These are phyloP conservation scores for Ormyrus pomaceus DNA, from an alignment of 2,888 invertebrate genomes.

Conservation along the genomic window DNA sequence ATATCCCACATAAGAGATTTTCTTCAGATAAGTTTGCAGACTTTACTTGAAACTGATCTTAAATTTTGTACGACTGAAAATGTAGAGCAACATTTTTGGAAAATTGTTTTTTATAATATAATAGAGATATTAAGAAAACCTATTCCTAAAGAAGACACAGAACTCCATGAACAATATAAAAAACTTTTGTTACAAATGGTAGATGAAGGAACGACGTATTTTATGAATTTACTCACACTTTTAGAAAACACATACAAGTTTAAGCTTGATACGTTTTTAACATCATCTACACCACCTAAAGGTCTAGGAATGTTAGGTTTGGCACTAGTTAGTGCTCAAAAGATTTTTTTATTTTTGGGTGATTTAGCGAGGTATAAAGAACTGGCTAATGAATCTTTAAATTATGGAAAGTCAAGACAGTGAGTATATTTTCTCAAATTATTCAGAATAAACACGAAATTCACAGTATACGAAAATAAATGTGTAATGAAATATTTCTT, in stretches of 20 bases:
- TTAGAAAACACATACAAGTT: conserved; percentile 88
- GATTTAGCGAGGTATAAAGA: conserved; percentile 95
- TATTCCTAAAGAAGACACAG: conserved; percentile 78
- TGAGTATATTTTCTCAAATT: conserved; percentile 72
- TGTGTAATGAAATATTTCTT: conserved; percentile 33
- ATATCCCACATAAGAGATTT: conserved; percentile 81
- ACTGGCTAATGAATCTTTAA: conserved; percentile 87
- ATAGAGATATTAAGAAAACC: conserved; percentile 89
- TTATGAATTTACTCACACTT: conserved; percentile 84
- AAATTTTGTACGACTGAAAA: conserved; percentile 92
- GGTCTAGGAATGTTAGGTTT: conserved; percentile 83
- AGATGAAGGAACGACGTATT: conserved; percentile 88
- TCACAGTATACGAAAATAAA: neutral
- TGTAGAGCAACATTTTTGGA: conserved; percentile 94
- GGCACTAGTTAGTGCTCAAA: conserved; percentile 91
- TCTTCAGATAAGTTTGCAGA: conserved; percentile 83
- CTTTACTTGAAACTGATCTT: conserved; percentile 85
- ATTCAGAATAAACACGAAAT: neutral
- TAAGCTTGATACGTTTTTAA: conserved; percentile 80
- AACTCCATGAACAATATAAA: conserved; percentile 82
- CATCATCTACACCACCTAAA: conserved; percentile 77
- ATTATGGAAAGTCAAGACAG: conserved; percentile 87
- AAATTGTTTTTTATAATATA: conserved; percentile 90
- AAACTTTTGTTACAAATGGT: conserved; percentile 83
- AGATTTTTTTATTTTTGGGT: conserved; percentile 91